Base-by-base conservation (phyloP, 2,888 invertebrate species). In the Scaptomyza reducta region DNA sequence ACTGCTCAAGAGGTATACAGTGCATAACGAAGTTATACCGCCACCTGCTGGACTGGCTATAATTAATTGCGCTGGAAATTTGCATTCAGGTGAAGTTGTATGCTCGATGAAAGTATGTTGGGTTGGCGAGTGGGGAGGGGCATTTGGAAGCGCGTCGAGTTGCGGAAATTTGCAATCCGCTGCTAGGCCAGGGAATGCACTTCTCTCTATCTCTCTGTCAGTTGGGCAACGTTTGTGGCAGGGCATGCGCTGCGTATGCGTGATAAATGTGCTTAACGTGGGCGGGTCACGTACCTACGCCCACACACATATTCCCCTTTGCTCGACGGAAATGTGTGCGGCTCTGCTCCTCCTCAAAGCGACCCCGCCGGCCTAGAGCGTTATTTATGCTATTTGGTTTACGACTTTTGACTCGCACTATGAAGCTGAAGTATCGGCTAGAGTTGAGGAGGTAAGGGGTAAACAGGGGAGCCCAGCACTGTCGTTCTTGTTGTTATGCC, bases 151-250 rank as follows among this genome's bases (percentile, higher is more conserved):
- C 71, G 74, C 65, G 77, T 64, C 57, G 75, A 74, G 74, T 73
- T 69, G 81, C 84, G 81, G 82, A 82, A 82, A 82, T 81, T 80
- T 79, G 83, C 83, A 83, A 81, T 82, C 79, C 82, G 73, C 75
- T 57, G 59, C 67, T 68, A 60, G 61, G 57, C 6, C 60, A 47
- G 71, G 47, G 51, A 60, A 69, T 60, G 78, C 72, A 63, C 50
- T 70, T 58, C 22, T 16, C 49, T 35, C 33, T 16, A 9, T 14
- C 38, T 35, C 35, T 35, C 2, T 40, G 13, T 16, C 49, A 46
- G 31, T 31, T 10, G 53, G 44, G 53, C 25, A 33, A 10, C 31
- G 10, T 1, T 11, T 59, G 59, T 51, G 60, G 72, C 63, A 42
- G 47, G 79, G 75, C 82, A 78, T 78, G 80, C 79, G 78, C 78